A percentile compares a stretch with the other conserved stretches of the same genome.
Evolutionary conservation across 2,797 vertebrate genomes (phyloP).

Genomic region (Synanceia verrucosa): DNA sequence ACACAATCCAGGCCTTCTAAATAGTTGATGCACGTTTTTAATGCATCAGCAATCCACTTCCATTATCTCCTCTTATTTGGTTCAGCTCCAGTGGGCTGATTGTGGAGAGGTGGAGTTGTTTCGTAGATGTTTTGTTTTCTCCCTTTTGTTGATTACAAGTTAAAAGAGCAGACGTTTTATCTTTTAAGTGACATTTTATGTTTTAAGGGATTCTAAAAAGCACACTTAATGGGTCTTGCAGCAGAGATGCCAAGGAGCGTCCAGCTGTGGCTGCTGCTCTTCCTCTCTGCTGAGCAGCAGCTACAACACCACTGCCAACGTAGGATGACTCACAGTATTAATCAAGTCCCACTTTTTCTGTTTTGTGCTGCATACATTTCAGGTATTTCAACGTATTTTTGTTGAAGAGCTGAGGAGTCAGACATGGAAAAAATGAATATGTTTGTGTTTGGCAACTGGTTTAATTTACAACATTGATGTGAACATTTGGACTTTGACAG

Average conservation of each 20-base stretch:
- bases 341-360: not conserved
- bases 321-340: too few species aligned
- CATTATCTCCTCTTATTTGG: constrained; percentile 66
- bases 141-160: constrained; percentile 38
- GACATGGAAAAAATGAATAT: not conserved
- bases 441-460: not conserved
- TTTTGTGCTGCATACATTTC: not conserved
- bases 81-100: constrained; percentile 50
- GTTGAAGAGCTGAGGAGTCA: not conserved
- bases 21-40: constrained; percentile 68
- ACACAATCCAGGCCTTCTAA: constrained; percentile 50
- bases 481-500: not conserved
- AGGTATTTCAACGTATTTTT: not conserved
- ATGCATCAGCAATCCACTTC: constrained; percentile 58
- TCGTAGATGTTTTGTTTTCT: constrained; percentile 30
- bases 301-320: too few species aligned
- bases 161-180: constrained; percentile 26
- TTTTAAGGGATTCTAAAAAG: constrained; percentile 12
- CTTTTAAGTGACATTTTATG: constrained; percentile 9
- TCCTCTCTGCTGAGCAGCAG: not conserved
- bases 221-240: constrained; percentile 17
- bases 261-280: not conserved
- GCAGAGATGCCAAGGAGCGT: not conserved
- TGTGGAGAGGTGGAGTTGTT: constrained; percentile 30
- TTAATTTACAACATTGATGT: not conserved